Conservation (phyloP, 1,140 invertebrate species). For the Pseudomyrmex dendroicus region DNA sequence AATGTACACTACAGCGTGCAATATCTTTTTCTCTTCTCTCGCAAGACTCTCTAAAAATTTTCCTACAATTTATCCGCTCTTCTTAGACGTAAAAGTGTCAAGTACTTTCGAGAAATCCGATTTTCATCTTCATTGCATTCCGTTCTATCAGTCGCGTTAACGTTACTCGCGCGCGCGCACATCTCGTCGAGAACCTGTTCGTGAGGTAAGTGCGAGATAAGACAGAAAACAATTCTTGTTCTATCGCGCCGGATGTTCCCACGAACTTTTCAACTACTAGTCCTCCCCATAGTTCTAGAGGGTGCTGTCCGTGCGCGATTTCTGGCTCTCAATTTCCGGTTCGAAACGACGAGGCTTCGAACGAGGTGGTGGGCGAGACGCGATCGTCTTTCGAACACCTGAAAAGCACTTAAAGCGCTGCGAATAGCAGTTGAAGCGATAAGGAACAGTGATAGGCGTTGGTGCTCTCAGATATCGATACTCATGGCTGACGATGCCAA, state of each 20-base stretch:
- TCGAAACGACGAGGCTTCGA: not conserved
- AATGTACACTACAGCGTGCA: not conserved
- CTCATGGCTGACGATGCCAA: conserved; percentile 39
- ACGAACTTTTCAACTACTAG: conserved; percentile 52
- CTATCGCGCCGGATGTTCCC: conserved; percentile 19
- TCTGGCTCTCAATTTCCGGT: conserved; percentile 66
- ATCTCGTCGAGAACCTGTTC: not conserved
- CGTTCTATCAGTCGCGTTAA: conserved; percentile 13
- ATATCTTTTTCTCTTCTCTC: not conserved
- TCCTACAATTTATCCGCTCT: not conserved
- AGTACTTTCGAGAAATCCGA: conserved; percentile 29
- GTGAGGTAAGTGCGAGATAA: conserved; percentile 42
- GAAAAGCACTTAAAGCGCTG: conserved; percentile 64
- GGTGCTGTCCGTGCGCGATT: conserved; percentile 33
- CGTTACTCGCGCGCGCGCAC: not conserved
- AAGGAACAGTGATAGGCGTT: conserved; percentile 57
- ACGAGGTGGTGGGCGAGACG: not conserved
- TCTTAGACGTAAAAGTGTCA: not conserved
- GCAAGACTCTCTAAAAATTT: not conserved
- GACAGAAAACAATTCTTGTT: conserved; percentile 43
- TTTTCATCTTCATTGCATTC: conserved; percentile 27
- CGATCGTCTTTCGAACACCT: conserved; percentile 43
- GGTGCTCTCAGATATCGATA: not conserved
- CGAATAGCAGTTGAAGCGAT: conserved; percentile 54
- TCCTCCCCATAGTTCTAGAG: conserved; percentile 4